Evolutionary conservation across 2,797 vertebrate species (phyloP), one percentile per base, ranked within the genome.

Genomic region (Anguilla anguilla): DNA sequence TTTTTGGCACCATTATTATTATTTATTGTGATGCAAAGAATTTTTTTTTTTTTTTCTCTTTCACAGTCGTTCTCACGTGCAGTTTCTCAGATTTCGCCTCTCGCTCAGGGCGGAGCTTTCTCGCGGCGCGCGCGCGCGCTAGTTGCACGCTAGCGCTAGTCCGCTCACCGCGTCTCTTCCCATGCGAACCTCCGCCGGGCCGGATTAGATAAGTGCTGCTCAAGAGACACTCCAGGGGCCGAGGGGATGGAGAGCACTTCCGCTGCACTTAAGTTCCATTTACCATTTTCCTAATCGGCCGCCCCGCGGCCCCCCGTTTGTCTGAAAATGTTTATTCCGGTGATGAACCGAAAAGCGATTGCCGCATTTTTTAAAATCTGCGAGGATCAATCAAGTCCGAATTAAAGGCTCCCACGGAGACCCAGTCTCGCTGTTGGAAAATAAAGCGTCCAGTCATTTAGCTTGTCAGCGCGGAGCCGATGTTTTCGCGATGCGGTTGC

Each of bases 181-280:
- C 19, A 64, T 43, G n/a, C 31, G 43, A 35, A 6, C 4, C 19
- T 49, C 77, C 9, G 39, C 25, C 19, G 49, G 9, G 43, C 43
- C 77, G 28, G 88, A 86, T 87, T 88, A 61, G 84, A 89, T 89
- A 90, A 91, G 90, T 90, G 90, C 86, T 85, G 64, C 87, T 31
- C 87, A 85, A 28, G 19, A 85, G 15, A 64, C 55, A 85, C 31
- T 89, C 67, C 87, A 89, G 89, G 87, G 67, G 84, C 87, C 31
- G 39, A 22, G 5, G 81, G 49, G 86, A 85, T 85, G 69, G 57
- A 83, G 67, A 88, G 77, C 69, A 69, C 87, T 88, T 79, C 86
- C 86, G 19, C 6, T 90, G 55, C 82, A 72, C 89, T 91, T 64
- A 77, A 74, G 84, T 59, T 55, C 88, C 86, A 83, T 89, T 88